Percentiles rank a stretch among this genome's conserved stretches.
These are phyloP conservation scores for Cygnus buccinator DNA, from an alignment of 2,113 vertebrate genomes.

Conservation along the genomic window DNA sequence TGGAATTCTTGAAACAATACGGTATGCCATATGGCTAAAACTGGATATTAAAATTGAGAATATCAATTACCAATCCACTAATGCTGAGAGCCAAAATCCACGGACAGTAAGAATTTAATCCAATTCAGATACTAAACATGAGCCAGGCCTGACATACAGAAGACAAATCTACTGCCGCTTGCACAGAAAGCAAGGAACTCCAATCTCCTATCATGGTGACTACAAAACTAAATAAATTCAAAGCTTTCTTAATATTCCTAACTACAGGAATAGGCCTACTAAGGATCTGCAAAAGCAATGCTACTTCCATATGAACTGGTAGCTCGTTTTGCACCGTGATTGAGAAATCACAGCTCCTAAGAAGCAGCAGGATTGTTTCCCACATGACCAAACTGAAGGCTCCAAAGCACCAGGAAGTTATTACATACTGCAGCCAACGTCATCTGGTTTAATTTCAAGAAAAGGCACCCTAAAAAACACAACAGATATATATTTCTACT, in stretches of 20 bases:
- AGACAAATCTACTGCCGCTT: slow-evolving; percentile 22
- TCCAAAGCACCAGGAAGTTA: slow-evolving; percentile 44
- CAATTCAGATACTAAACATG: slow-evolving; percentile 74
- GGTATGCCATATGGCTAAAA: slow-evolving; percentile 75
- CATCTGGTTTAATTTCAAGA: slow-evolving; percentile 3
- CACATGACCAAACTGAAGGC: slow-evolving; percentile 25
- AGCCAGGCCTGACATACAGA: slow-evolving; percentile 58
- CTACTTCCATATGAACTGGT: not conserved
- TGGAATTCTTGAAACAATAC: slow-evolving; percentile 46
- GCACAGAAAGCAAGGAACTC: not conserved
- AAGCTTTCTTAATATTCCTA: not conserved
- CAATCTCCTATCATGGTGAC: not conserved
- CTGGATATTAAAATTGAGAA: slow-evolving; percentile 77
- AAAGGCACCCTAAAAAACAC: not conserved
- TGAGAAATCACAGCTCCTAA: slow-evolving; percentile 21
- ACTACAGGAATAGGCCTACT: not conserved
- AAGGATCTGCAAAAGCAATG: not conserved
- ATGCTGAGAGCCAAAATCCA: slow-evolving; percentile 78
- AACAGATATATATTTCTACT: not conserved
- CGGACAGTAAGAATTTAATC: slow-evolving; percentile 84
- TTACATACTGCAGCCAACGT: not conserved
- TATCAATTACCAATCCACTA: slow-evolving; percentile 83
- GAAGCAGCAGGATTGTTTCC: slow-evolving; percentile 23
- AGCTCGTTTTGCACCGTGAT: not conserved
- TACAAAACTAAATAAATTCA: not conserved